Evolutionary conservation across 2,113 vertebrate species (phyloP), one percentile per base, ranked within the genome.

Genomic region (Cygnus buccinator): DNA sequence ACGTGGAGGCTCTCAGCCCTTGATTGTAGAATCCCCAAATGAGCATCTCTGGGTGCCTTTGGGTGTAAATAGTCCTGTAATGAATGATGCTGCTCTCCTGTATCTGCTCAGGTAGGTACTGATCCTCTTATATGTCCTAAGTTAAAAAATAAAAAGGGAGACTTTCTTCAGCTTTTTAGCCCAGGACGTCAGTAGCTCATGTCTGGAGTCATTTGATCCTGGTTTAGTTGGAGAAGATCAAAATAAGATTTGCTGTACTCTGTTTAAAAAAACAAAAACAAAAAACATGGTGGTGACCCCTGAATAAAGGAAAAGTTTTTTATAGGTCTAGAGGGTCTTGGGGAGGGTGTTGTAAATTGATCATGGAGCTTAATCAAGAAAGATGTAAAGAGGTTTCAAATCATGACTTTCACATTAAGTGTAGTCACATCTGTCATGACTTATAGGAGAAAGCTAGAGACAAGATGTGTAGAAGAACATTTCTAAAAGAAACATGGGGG

Each of bases 41-140:
- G 2, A 70, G 13, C 3, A 1, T 39, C 20, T 79, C 39, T 33
- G 15, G 13, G 28, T 63, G 41, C 21, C 29, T 9, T 41, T 63
- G 41, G 11, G 5, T 29, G 12, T 73, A 20, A 84, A 35, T 70
- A 75, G 20, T 41, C 52, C 13, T 82, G 17, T 37, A 55, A 44
- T 55, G 26, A 21, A 35, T 23, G 13, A 15, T 0, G 0, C 35
- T 71, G 12, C 31, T 81, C 25, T 70, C 15, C 37, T 12, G 6
- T 28, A 31, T 11, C n/a, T 90, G 29, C 46, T 75, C 25, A 5
- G 48, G 29, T 74, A 75, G 0, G 0, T 68, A 19, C 37, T 72
- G 11, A 65, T 89, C 13, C 15, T 76, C 33, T 44, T 79, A 54
- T 2, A 78, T 9, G 6, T 44, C 8, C 10, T 57, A 68, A 6